Evolutionary conservation across 1,140 invertebrate genomes (phyloP), one percentile per base, ranked within the genome.

Genomic region (Hormaphis cornu): DNA sequence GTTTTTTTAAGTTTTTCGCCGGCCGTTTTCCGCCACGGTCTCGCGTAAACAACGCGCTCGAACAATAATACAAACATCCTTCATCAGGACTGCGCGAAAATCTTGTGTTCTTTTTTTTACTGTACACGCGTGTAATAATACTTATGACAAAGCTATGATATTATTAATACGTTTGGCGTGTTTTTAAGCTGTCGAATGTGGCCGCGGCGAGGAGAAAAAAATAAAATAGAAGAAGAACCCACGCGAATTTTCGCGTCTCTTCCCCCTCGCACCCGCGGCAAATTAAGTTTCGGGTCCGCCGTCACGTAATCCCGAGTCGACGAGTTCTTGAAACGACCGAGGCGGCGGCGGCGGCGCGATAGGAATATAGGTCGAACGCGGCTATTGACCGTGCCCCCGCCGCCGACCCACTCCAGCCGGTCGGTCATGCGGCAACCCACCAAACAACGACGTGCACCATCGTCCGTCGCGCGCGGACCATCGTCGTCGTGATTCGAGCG

Each of bases 291-390:
- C 59, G 59, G 59, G 59, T 44, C 44, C 53, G 53, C 18, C 24
- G 40, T 18, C 58, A 56, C 53, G 59, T 44, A 37, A 53, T 53
- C 50, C 59, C 26, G 53, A 37, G 22, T n/a, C 53, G 18, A 33
- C 3, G 42, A 22, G 46, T 50, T 50, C 42, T 50, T 50, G 46
- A 63, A 30, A 63, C 59, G 59, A 46, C 59, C 12, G 9, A 40
- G 42, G 42, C 37, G 28, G 26, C 26, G 14, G 26, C 50, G 50
- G 30, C 18, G 53, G 6, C n/a, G 50, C 5, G 50, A 20, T 18
- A 66, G 44, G 59, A 66, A 66, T n/a, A 44, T 66, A 35, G 61
- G 61, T 66, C 61, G 61, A 66, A 66, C 61, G 61, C 61, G 61
- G 61, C 61, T 66, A 66, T 66, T 66, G 61, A 66, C 61, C 61